phyloP scores from a whole-genome alignment of 2,113 vertebrate species.

The Accipiter cooperii region DNA sequence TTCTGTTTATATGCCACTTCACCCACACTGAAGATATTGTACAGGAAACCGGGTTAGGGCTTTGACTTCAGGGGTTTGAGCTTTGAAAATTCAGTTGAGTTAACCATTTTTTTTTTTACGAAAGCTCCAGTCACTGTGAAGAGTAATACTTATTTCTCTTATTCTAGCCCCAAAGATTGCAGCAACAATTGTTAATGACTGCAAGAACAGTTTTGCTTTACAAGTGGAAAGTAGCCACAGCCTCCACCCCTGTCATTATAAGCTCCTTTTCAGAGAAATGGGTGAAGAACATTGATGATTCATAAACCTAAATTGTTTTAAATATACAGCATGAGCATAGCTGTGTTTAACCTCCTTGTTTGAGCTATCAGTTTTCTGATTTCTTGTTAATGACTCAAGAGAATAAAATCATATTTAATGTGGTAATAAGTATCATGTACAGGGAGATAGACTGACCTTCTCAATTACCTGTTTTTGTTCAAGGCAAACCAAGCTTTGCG shows the following conservation, averaged over 20 bases:
- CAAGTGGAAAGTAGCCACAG: neutral
- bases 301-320: neutral
- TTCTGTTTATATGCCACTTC: neutral
- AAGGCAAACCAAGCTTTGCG: neutral
- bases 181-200: neutral
- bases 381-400: neutral
- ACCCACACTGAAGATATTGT: neutral
- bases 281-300: neutral
- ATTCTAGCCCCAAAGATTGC: neutral
- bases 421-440: neutral
- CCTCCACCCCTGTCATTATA: neutral
- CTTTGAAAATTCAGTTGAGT: neutral
- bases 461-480: neutral
- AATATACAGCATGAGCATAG: neutral
- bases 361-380: neutral
- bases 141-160: neutral
- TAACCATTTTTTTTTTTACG: neutral
- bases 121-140: neutral
- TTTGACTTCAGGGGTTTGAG: neutral
- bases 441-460: neutral
- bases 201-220: neutral
- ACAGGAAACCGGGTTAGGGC: neutral
- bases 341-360: neutral
- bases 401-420: neutral
- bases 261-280: neutral